Conservation (phyloP, 2,113 vertebrate species). For the Phoxinus phoxinus region DNA sequence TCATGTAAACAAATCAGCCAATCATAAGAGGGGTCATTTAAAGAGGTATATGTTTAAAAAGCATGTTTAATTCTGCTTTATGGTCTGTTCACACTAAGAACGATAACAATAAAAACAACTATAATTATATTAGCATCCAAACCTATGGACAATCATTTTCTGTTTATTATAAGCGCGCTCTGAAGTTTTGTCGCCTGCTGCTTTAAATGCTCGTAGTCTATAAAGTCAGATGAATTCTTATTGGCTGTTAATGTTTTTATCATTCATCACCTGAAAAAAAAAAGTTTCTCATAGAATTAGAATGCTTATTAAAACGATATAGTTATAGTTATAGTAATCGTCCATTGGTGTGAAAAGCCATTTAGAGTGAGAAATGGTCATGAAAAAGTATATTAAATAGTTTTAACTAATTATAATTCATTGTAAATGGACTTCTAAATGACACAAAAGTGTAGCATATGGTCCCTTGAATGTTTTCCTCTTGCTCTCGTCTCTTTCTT, state of each 20-base stretch:
- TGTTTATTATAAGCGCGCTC: neutral
- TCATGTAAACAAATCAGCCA: neutral
- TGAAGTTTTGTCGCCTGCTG: neutral
- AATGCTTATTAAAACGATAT: neutral
- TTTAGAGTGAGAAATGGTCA: neutral
- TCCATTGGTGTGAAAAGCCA: too few relatives aligned
- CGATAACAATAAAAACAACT: neutral
- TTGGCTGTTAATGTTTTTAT: neutral
- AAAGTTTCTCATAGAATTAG: neutral
- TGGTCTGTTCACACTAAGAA: neutral
- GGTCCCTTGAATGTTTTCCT: neutral
- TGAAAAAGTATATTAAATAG: neutral
- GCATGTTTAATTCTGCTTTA: neutral
- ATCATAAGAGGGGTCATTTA: neutral
- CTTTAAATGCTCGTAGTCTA: too few relatives aligned
- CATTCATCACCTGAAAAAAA: neutral
- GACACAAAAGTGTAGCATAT: neutral
- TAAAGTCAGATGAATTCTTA: neutral
- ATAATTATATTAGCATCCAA: too few relatives aligned
- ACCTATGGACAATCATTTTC: neutral
- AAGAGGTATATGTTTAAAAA: neutral
- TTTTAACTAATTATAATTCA: neutral
- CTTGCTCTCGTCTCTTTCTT: neutral
- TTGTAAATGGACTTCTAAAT: neutral
- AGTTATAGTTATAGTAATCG: too few relatives aligned